phyloP scores from a whole-genome alignment of 1,140 invertebrate species.

The Olivierus martensii region DNA sequence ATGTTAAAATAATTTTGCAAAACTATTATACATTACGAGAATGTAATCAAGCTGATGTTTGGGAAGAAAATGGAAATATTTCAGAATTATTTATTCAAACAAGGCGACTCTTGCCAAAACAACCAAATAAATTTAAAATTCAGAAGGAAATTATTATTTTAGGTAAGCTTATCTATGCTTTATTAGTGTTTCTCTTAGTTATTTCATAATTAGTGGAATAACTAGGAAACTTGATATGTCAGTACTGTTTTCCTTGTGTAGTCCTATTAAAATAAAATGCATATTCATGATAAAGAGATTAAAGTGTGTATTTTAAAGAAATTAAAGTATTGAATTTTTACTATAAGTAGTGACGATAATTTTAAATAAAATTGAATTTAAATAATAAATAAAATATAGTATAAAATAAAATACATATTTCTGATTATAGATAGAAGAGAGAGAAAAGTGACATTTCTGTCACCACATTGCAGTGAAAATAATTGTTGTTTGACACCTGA shows the following conservation, averaged over 20 bases:
- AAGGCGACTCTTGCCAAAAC: conserved; percentile 22
- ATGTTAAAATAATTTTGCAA: not conserved
- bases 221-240: no score
- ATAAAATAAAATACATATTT: no score
- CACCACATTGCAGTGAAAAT: not conserved
- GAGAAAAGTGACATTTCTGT: conserved; percentile 2
- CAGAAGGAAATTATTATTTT: conserved; percentile 24
- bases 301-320: no score
- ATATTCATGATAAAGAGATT: no score
- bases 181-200: no score
- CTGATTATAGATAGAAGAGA: conserved; percentile 9
- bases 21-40: not conserved
- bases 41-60: not conserved
- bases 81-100: conserved; percentile 3
- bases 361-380: no score
- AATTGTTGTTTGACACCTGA: conserved; percentile 1
- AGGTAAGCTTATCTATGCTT: conserved; percentile 20
- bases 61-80: not conserved
- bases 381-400: no score
- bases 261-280: no score
- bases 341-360: no score
- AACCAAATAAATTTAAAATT: conserved; percentile 18
- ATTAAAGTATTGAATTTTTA: no score
- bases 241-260: no score
- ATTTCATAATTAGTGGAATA: no score